Evolutionary conservation across 2,797 vertebrate genomes (phyloP), one percentile per base, ranked within the genome.

Genomic region (Ctenochaetus hawaiiensis): DNA sequence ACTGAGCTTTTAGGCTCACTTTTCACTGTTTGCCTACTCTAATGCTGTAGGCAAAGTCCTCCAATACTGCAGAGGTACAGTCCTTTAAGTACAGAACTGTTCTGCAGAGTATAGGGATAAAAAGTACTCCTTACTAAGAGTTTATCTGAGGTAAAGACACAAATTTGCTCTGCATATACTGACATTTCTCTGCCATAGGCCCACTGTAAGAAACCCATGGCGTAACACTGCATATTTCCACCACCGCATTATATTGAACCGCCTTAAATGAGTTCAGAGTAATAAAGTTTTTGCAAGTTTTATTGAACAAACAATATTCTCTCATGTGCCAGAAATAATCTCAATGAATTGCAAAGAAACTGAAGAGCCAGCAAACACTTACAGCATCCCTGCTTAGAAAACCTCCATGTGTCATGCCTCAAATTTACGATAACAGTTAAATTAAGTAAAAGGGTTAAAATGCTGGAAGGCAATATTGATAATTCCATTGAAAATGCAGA

Each of bases 1-100:
- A 95, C 94, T 92, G 93, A 94, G 96, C 96, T 97, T 97, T 98
- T 96, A 97, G 96, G 95, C 95, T 97, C 96, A 95, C 94, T 97
- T 97, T 96, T 96, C 94, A 93, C 86, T 88, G 94, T 94, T 95
- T 95, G 93, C 83, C 90, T 94, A 93, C 95, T 94, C 93, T 94
- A 92, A 95, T 94, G 94, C 94, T 93, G 93, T 90, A 94, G 92
- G 91, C 95, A 92, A 95, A 96, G 95, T 96, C 96, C 96, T 95
- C 90, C 90, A 96, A 96, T 95, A 95, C 96, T 95, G 92, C 94
- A 94, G 94, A 96, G 95, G 95, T 96, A 96, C 94, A 95, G 95
- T 96, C 95, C 96, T 95, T 1, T 17, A 91, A 95, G 95, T 94
- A 95, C 89, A 94, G 85, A 87, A 84, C 79, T 81, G 81, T 90